phyloP scores from a whole-genome alignment of 2,888 invertebrate species.

The Rhagonycha lutea region DNA sequence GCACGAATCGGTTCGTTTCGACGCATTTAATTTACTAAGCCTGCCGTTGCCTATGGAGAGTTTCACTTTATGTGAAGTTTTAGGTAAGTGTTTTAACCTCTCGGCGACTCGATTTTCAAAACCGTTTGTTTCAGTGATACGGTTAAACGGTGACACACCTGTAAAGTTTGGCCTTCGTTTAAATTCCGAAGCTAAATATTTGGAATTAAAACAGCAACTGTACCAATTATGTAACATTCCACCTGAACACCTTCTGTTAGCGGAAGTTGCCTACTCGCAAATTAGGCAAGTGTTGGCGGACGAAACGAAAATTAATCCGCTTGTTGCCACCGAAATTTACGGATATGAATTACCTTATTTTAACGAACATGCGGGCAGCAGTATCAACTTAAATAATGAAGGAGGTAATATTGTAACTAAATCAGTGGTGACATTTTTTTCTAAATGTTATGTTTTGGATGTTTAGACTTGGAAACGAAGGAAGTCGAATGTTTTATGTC shows the following conservation, averaged over 20 bases:
- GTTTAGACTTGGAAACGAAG: slow-evolving; percentile 45
- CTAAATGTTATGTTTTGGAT: slow-evolving; percentile 5
- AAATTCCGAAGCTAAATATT: slow-evolving; percentile 80
- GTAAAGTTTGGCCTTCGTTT: slow-evolving; percentile 83
- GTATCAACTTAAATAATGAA: slow-evolving; percentile 32
- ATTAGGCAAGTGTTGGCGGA: slow-evolving; percentile 65
- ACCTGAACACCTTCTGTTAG: slow-evolving; percentile 68
- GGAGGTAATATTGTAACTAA: slow-evolving; percentile 8
- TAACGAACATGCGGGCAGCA: slow-evolving; percentile 37
- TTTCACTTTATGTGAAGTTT: slow-evolving; percentile 74
- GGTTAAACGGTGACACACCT: slow-evolving; percentile 82
- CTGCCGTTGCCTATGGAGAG: slow-evolving; percentile 91
- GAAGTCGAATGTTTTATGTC: slow-evolving; percentile 48
- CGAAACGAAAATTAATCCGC: slow-evolving; percentile 57
- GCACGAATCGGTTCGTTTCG: slow-evolving; percentile 84
- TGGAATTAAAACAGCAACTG: slow-evolving; percentile 75
- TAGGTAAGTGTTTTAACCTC: slow-evolving; percentile 52
- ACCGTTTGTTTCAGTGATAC: slow-evolving; percentile 62
- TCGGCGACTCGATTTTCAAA: neutral
- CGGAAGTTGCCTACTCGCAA: slow-evolving; percentile 72
- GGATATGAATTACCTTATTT: slow-evolving; percentile 70
- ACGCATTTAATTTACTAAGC: slow-evolving; percentile 87
- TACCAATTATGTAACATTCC: slow-evolving; percentile 65
- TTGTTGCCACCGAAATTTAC: slow-evolving; percentile 62
- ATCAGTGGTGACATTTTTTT: neutral